Evolutionary conservation across 2,113 vertebrate species (phyloP).

Genomic region (Uria lomvia): DNA sequence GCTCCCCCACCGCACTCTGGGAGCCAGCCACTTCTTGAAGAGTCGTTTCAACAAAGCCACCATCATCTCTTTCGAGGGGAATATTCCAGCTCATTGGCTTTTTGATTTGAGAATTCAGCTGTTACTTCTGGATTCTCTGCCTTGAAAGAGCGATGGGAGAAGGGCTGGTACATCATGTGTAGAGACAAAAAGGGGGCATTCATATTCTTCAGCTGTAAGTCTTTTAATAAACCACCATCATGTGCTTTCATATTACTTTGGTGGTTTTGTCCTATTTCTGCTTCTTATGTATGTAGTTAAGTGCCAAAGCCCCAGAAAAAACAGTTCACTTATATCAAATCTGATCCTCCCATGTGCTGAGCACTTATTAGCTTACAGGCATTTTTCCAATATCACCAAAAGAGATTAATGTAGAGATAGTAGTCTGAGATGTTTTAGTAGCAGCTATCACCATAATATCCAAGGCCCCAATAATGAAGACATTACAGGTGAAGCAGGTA

Average conservation of each 20-base stretch:
- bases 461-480: background rate
- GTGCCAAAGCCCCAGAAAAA: slow-evolving; percentile 15
- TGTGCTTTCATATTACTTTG: background rate
- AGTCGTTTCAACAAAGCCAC: slow-evolving; percentile 6
- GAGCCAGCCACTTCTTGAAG: slow-evolving; percentile 21
- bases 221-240: slow-evolving; percentile 28
- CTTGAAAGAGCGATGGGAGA: background rate
- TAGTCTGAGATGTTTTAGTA: background rate
- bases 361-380: background rate
- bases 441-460: background rate
- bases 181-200: background rate
- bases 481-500: background rate
- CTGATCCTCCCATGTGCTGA: slow-evolving; percentile 16
- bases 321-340: background rate
- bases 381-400: slow-evolving; percentile 19
- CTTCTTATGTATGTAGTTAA: background rate
- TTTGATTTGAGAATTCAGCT: slow-evolving; percentile 55
- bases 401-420: background rate
- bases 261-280: background rate
- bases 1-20: background rate
- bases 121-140: slow-evolving; percentile 40
- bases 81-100: slow-evolving; percentile 38
- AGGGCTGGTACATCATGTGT: background rate
- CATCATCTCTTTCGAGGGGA: slow-evolving; percentile 19
- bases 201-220: slow-evolving; percentile 29